Percentiles rank a stretch among this genome's conserved stretches.
phyloP scores from a whole-genome alignment of 2,888 invertebrate genomes.

The Aproaerema taeniolella region DNA sequence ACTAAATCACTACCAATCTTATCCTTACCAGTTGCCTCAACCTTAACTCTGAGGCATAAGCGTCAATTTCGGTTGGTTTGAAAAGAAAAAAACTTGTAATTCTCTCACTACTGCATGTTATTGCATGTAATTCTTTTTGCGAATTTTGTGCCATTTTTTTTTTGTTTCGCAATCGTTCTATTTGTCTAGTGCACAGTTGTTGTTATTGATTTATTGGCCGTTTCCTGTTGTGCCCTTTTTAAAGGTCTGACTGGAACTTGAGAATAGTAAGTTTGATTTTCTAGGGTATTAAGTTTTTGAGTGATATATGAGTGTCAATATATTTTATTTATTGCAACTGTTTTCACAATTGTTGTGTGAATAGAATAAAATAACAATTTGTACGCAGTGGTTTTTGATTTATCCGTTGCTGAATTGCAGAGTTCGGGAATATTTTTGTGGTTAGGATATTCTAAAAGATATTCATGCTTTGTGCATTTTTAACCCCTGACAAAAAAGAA shows the following conservation, averaged over 20 bases:
- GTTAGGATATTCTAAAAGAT: too few species aligned
- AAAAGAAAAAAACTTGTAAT: constrained; percentile 32
- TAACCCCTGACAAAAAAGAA: too few species aligned
- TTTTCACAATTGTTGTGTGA: constrained; percentile 14
- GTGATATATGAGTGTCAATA: constrained; percentile 43
- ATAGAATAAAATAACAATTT: background rate
- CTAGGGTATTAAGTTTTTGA: too few species aligned
- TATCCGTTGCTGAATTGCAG: too few species aligned
- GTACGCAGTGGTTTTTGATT: too few species aligned
- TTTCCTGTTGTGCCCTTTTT: constrained; percentile 59
- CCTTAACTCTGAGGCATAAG: constrained; percentile 10
- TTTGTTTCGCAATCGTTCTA: constrained; percentile 48
- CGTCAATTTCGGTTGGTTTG: constrained; percentile 26
- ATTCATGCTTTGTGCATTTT: too few species aligned
- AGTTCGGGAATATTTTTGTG: too few species aligned
- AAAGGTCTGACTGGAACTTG: constrained; percentile 58
- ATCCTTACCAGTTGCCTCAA: constrained; percentile 29
- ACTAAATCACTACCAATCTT: constrained; percentile 66
- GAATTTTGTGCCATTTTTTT: constrained; percentile 39
- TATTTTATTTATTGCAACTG: constrained; percentile 37
- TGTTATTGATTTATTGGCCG: constrained; percentile 58
- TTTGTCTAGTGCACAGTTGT: constrained; percentile 54
- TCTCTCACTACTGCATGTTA: constrained; percentile 72
- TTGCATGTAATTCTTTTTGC: constrained; percentile 74
- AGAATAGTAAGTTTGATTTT: constrained; percentile 35